phyloP scores from a whole-genome alignment of 2,888 invertebrate genomes.

The Portevinia maculata region DNA sequence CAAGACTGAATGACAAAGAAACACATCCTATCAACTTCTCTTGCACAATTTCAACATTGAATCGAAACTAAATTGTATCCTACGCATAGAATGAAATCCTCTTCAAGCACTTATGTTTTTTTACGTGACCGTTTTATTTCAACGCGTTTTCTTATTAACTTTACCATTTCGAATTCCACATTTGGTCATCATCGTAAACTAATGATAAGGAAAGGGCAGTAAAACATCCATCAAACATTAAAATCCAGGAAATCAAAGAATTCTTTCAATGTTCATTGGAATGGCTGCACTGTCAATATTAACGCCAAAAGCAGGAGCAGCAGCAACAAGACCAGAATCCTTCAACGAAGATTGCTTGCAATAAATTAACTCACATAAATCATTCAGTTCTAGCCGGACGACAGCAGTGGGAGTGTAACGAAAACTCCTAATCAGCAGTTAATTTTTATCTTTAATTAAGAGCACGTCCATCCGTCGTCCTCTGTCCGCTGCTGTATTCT shows the following conservation, averaged over 20 bases:
- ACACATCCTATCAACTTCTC: no score
- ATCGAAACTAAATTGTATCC: no score
- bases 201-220: conserved; percentile 49
- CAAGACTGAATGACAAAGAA: no score
- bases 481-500: conserved; percentile 15
- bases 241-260: conserved; percentile 36
- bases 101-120: background rate
- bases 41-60: no score
- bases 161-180: conserved; percentile 16
- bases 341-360: conserved; percentile 63
- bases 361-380: conserved; percentile 79
- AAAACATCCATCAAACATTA: conserved; percentile 63
- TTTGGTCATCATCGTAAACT: conserved; percentile 43
- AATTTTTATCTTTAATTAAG: conserved; percentile 82
- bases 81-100: no score
- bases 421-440: conserved; percentile 82
- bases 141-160: background rate
- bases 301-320: conserved; percentile 32
- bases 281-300: conserved; percentile 51
- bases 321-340: conserved; percentile 30
- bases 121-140: conserved; percentile 15
- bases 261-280: conserved; percentile 43
- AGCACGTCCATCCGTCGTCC: conserved; percentile 78
- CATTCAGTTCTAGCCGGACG: conserved; percentile 76
- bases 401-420: conserved; percentile 72